Base-by-base conservation (phyloP, 1,140 invertebrate species). In the Meloidogyne floridensis region DNA sequence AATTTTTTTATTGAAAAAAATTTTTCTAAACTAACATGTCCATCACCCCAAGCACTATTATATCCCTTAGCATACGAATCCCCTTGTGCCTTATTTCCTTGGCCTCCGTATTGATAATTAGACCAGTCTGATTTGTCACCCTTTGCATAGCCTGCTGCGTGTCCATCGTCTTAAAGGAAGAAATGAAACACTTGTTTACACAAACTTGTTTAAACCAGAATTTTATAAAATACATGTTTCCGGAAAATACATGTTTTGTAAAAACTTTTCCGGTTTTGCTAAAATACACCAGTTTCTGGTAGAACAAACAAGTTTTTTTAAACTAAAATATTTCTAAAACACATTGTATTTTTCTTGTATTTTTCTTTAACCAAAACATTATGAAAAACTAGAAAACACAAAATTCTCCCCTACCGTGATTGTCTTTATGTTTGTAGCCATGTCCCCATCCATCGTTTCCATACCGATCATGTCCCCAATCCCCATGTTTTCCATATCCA, bases 51-150 rank as follows among this genome's bases (percentile, higher is more conserved):
- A 18, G 69, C 81, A 73, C 5, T 81, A 73, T 71, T 79, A 47
- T 76, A 81, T 65, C 74, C 81, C 72, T 85, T 77, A 70, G 74
- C 82, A 54, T 82, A 83, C 10, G 74, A 77, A 47, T 85, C 77
- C 8, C 83, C 83, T 2, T 77, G 32, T 32, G 83, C 83, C 18
- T 71, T 78, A 32, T 83, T 43, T n/a, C 82, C 82, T 54, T 84
- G 83, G 10, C 83, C 83, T 43, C 83, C 83, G 84, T 84, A 84
- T 59, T 77, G 71, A n/a, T 56, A 85, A 43, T 76, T 85, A 47
- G 82, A 70, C 83, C 83, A 84, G 77, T 84, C 83, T 47, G 76
- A 56, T 73, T 85, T 80, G 32, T 84, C 76, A 10, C 83, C 83
- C 42, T 84, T 82, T n/a, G 69, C 77, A 65, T 82, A 84, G 0